A percentile compares a stretch with the other conserved stretches of the same genome.
Evolutionary conservation across 2,797 vertebrate genomes (phyloP).

Genomic region (Alfaro cultratus): DNA sequence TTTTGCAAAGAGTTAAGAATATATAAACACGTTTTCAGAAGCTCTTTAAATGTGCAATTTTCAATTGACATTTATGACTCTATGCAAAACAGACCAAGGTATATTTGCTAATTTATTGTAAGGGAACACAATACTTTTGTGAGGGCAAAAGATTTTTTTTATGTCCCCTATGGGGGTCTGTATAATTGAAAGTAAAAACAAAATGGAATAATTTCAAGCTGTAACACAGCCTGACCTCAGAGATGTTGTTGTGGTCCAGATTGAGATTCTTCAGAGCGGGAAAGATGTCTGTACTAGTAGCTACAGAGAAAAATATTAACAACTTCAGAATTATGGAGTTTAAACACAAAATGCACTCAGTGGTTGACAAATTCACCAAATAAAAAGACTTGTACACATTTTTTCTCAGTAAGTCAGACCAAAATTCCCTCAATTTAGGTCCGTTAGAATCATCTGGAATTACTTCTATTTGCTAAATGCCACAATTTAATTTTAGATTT

Average conservation of each 20-base stretch:
- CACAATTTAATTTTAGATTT: not conserved
- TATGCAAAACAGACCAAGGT: no score
- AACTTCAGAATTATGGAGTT: not conserved
- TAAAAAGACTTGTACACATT: not conserved
- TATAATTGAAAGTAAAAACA: not conserved
- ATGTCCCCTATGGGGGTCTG: no score
- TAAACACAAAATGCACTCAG: not conserved
- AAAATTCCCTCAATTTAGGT: not conserved
- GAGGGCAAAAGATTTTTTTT: no score
- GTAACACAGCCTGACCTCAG: slow-evolving; percentile 78
- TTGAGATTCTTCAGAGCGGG: slow-evolving; percentile 80
- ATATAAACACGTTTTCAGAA: no score
- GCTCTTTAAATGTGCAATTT: no score
- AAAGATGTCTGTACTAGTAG: slow-evolving; percentile 84
- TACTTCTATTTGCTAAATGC: not conserved
- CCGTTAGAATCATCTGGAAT: not conserved
- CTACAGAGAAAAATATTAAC: slow-evolving; percentile 62
- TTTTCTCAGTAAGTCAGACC: not conserved
- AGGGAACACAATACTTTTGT: no score
- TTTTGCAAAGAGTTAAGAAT: no score
- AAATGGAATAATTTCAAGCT: not conserved
- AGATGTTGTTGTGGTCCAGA: slow-evolving; percentile 86
- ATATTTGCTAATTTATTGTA: no score
- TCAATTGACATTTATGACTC: no score
- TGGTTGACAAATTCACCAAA: not conserved